Conservation (phyloP, 2,113 vertebrate species). For the Nestor notabilis region DNA sequence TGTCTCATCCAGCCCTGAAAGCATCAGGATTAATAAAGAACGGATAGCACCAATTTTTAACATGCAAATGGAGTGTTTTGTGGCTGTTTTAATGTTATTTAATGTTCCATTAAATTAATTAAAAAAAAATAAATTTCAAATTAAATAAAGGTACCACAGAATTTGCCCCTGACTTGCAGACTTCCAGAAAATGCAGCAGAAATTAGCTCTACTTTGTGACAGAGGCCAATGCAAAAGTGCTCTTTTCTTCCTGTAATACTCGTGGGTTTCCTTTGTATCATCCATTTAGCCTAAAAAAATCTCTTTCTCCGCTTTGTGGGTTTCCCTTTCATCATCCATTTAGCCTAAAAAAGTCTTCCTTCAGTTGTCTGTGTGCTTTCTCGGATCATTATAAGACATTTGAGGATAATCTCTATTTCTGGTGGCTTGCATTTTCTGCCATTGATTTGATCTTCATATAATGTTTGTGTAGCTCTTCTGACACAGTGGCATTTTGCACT, state of each 20-base stretch:
- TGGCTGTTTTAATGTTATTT: neutral
- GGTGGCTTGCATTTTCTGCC: neutral
- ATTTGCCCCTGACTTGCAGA: neutral
- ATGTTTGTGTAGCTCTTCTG: neutral
- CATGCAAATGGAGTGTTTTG: neutral
- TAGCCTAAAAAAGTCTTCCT: neutral
- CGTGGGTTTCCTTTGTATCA: neutral
- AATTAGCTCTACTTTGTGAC: neutral
- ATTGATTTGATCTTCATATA: neutral
- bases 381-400: neutral
- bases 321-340: constrained; percentile 11
- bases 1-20: neutral
- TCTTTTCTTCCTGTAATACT: neutral
- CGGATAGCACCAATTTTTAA: neutral
- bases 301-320: neutral
- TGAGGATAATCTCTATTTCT: neutral
- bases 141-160: neutral
- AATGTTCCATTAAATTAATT: neutral
- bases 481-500: accelerated
- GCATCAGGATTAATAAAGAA: neutral
- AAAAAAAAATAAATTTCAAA: neutral
- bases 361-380: neutral
- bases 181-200: neutral
- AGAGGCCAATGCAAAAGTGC: neutral
- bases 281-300: neutral